Evolutionary conservation across 1,140 invertebrate genomes (phyloP).

Genomic region (Drosophila virilis): DNA sequence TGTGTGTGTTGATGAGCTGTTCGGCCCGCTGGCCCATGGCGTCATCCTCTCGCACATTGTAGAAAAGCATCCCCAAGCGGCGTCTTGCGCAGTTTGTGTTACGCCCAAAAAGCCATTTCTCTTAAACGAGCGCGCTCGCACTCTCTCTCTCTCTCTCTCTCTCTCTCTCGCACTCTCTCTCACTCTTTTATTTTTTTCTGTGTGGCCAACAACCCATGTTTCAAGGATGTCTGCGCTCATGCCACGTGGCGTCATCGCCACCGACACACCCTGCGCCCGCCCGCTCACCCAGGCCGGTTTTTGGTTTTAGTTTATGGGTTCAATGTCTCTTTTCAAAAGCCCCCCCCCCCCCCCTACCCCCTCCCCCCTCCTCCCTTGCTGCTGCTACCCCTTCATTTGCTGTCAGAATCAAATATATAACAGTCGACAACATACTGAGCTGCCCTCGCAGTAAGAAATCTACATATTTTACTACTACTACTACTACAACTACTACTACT

Average conservation of each 20-base stretch:
- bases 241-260: constrained; percentile 56
- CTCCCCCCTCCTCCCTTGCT: too few relatives aligned
- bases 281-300: neutral
- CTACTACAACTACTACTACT: constrained; percentile 5
- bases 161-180: neutral
- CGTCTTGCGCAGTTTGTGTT: constrained; percentile 51
- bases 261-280: neutral
- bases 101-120: constrained; percentile 56
- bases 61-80: constrained; percentile 28
- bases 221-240: constrained; percentile 74
- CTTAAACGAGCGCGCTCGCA: constrained; percentile 8
- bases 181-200: too few relatives aligned
- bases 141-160: constrained; percentile 2
- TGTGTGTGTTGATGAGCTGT: neutral
- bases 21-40: constrained; percentile 48
- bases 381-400: too few relatives aligned
- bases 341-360: too few relatives aligned
- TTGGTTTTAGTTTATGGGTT: constrained; percentile 28
- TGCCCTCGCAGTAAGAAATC: constrained; percentile 34
- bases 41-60: constrained; percentile 60
- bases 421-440: constrained; percentile 23
- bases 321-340: constrained; percentile 50
- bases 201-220: constrained; percentile 51
- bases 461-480: constrained; percentile 6
- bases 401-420: neutral